Evolutionary conservation across 92 coral and sea anemone genomes (phyloP).

Genomic region (Isaurus tuberculatus): DNA sequence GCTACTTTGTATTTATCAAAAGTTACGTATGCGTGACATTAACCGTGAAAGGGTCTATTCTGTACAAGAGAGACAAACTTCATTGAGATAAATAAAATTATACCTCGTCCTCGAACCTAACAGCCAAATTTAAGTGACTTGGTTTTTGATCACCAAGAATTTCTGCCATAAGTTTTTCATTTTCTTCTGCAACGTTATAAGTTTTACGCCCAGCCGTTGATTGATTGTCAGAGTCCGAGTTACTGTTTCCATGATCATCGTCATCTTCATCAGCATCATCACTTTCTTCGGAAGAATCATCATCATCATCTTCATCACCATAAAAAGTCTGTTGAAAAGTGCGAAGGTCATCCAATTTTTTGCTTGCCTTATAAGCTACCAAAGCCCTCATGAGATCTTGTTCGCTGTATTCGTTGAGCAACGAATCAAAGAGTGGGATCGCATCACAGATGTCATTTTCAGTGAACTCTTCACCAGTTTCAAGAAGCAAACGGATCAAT

Average conservation of each 20-base stretch:
- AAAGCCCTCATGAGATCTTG: slow-evolving; percentile 73
- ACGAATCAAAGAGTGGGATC: slow-evolving; percentile 89
- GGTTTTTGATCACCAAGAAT: background rate
- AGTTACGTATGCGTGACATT: no score
- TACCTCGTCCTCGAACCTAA: slow-evolving; percentile 29
- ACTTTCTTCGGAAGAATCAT: background rate
- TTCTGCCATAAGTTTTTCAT: slow-evolving; percentile 19
- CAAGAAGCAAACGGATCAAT: slow-evolving; percentile 78
- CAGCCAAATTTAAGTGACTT: background rate
- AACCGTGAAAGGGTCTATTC: no score
- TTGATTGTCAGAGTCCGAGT: slow-evolving; percentile 51
- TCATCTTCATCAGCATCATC: slow-evolving; percentile 23
- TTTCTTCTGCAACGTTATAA: background rate
- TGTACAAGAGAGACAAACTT: no score
- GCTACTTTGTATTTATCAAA: no score
- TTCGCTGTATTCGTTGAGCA: slow-evolving; percentile 65
- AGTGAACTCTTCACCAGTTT: slow-evolving; percentile 85
- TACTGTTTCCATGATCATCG: slow-evolving; percentile 57
- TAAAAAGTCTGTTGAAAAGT: slow-evolving; percentile 38
- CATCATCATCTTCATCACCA: slow-evolving; percentile 46
- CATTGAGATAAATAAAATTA: background rate
- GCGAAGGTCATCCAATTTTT: slow-evolving; percentile 58
- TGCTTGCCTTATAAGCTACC: slow-evolving; percentile 70
- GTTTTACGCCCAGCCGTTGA: slow-evolving; percentile 11
- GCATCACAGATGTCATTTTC: slow-evolving; percentile 96